phyloP scores from a whole-genome alignment of 2,888 invertebrate species.

The Parelbella ahira region DNA sequence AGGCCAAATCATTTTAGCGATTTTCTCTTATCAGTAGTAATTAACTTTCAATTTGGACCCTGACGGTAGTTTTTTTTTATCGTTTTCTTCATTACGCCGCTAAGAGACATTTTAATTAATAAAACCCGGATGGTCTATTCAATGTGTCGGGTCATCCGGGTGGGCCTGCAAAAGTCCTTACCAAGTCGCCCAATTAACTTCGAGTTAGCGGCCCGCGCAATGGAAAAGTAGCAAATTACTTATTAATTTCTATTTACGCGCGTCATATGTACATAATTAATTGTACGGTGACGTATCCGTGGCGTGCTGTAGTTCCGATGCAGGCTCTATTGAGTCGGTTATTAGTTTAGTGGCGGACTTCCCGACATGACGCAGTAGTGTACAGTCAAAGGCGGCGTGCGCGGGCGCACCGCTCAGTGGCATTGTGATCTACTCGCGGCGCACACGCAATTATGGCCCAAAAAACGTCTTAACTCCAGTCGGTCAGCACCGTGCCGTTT shows the following conservation, averaged over 20 bases:
- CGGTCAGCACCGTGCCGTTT: slow-evolving; percentile 14
- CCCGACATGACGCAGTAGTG: slow-evolving; percentile 76
- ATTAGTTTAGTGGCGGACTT: slow-evolving; percentile 70
- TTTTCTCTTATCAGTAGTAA: no score
- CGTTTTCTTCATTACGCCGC: not conserved
- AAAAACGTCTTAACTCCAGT: slow-evolving; percentile 36
- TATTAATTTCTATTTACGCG: slow-evolving; percentile 41
- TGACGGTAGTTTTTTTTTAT: not conserved
- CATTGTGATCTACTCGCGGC: slow-evolving; percentile 71
- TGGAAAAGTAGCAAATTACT: slow-evolving; percentile 32
- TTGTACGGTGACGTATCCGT: slow-evolving; percentile 56
- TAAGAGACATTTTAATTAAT: slow-evolving; percentile 7
- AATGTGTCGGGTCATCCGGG: slow-evolving; percentile 12
- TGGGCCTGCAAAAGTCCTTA: not conserved
- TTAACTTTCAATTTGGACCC: not conserved
- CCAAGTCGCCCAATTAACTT: slow-evolving; percentile 15
- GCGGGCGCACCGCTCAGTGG: slow-evolving; percentile 68
- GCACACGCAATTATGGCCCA: slow-evolving; percentile 68
- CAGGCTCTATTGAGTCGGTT: slow-evolving; percentile 54
- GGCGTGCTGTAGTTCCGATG: slow-evolving; percentile 47
- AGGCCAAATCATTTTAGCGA: not conserved
- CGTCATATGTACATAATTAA: slow-evolving; percentile 58
- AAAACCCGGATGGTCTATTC: slow-evolving; percentile 1
- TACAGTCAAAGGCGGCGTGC: slow-evolving; percentile 64
- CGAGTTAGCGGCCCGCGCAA: slow-evolving; percentile 7